phyloP scores from a whole-genome alignment of 2,113 vertebrate genomes.

The Eptesicus fuscus region DNA sequence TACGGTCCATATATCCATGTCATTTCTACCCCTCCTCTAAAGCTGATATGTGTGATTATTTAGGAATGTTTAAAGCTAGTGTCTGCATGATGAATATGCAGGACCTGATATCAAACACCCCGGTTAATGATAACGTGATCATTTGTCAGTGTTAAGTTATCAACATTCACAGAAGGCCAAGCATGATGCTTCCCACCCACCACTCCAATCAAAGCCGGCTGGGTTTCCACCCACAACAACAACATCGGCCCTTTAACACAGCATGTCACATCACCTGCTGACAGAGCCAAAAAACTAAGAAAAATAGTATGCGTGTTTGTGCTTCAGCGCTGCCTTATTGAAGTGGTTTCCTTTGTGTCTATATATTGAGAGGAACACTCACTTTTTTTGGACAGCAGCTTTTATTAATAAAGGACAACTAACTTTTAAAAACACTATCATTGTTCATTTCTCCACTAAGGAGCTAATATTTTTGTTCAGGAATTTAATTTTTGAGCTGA shows the following conservation, averaged over 20 bases:
- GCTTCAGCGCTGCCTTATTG: neutral
- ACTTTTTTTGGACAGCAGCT: neutral
- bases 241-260: constrained; percentile 34
- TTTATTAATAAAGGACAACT: constrained; percentile 2
- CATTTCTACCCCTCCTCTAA: constrained; percentile 50
- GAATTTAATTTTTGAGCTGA: neutral
- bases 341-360: neutral
- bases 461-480: neutral
- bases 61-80: neutral
- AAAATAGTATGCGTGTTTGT: neutral
- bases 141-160: constrained; percentile 68
- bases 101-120: constrained; percentile 57
- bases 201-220: constrained; percentile 43
- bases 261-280: constrained; percentile 36
- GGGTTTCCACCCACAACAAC: constrained; percentile 60
- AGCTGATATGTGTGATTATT: constrained; percentile 55
- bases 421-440: neutral
- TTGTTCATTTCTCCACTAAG: neutral
- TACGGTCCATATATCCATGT: constrained; percentile 33
- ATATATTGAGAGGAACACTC: neutral
- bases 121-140: constrained; percentile 58
- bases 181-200: constrained; percentile 29
- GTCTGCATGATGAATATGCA: constrained; percentile 47
- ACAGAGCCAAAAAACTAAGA: constrained; percentile 37
- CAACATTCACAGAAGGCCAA: constrained; percentile 46